Base-by-base conservation (phyloP, 2,113 vertebrate species). In the Thalassoma bifasciatum region DNA sequence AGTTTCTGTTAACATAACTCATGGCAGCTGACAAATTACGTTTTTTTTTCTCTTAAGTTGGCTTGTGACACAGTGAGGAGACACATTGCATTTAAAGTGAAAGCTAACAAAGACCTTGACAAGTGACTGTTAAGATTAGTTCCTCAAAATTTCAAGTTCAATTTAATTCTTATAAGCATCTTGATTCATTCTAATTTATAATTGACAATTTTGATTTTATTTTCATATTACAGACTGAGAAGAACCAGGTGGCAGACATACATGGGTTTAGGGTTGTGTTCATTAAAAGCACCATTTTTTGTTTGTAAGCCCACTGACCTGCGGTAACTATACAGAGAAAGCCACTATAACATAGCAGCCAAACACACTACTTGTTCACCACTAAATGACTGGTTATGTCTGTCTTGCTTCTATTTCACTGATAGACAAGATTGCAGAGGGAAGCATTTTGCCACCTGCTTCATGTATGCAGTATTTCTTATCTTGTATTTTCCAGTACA, bases 221-320 rank as follows among this genome's bases (percentile, higher is more conserved):
- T 73, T 34, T 62, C 40, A 72, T 69, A 72, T 84, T 74, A 84
- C 46, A 66, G 71, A 56, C 58, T 19, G 65, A 44, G 77, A 72
- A 65, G 77, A 72, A 65, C 14, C 47, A 14, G 50, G 84, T 61
- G 68, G 73, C 69, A 82, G 75, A 70, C 73, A 85, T 84, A 93
- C 89, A 79, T 72, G 93, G 89, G 87, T 81, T 79, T 73, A 79
- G 91, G 93, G 86, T 86, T 93, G 91, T 90, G 94, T 95, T 94
- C 83, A 92, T 95, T 95, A 95, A 94, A 92, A 89, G 90, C 92
- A 92, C 94, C 93, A 92, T 40, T 12, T 37, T 30, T 30, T 30
- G 30, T 30, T 6, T 30, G 30, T 30, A 30, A 30, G 30, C 30
- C 30, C 30, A 30, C 3, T 30, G 30, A 30, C 30, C 30, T 30